A percentile compares a stretch with the other conserved stretches of the same genome.
Evolutionary conservation across 2,888 invertebrate species (phyloP).

Genomic region (Nomada ruficornis): DNA sequence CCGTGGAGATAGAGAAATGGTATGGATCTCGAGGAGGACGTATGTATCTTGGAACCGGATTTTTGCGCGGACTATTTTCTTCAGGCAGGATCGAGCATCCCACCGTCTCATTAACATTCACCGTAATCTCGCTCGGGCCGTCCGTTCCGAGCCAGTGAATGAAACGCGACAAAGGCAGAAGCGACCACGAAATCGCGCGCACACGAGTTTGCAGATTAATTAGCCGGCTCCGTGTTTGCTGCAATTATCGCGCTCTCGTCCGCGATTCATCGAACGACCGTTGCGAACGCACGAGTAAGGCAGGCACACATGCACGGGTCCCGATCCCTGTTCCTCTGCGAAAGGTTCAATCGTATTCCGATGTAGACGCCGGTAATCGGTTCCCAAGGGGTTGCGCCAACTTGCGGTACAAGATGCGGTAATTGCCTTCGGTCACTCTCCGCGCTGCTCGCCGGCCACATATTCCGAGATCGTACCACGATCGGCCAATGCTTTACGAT

Average conservation of each 20-base stretch:
- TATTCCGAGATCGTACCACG: conserved; percentile 13
- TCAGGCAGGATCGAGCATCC: conserved; percentile 60
- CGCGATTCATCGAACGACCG: background rate
- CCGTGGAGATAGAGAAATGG: background rate
- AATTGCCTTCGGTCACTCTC: conserved; percentile 25
- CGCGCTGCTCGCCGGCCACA: background rate
- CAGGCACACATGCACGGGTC: background rate
- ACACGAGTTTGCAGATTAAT: conserved; percentile 45
- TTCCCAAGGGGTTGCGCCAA: conserved; percentile 18
- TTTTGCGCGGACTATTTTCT: conserved; percentile 63
- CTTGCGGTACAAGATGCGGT: conserved; percentile 16
- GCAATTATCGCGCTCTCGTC: conserved; percentile 43
- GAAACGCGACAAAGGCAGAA: conserved; percentile 68
- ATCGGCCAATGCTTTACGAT: conserved; percentile 4
- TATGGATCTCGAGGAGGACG: background rate
- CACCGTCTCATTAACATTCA: conserved; percentile 79
- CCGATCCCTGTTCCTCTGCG: background rate
- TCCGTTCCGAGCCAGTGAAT: conserved; percentile 73
- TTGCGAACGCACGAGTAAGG: conserved; percentile 4
- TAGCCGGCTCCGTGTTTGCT: conserved; percentile 47
- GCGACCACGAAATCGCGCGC: conserved; percentile 64
- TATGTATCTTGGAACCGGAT: conserved; percentile 65
- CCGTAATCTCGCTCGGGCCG: conserved; percentile 74
- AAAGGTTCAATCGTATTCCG: conserved; percentile 26
- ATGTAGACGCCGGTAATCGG: background rate